phyloP scores from a whole-genome alignment of 2,113 vertebrate genomes.

The Dicentrarchus labrax region DNA sequence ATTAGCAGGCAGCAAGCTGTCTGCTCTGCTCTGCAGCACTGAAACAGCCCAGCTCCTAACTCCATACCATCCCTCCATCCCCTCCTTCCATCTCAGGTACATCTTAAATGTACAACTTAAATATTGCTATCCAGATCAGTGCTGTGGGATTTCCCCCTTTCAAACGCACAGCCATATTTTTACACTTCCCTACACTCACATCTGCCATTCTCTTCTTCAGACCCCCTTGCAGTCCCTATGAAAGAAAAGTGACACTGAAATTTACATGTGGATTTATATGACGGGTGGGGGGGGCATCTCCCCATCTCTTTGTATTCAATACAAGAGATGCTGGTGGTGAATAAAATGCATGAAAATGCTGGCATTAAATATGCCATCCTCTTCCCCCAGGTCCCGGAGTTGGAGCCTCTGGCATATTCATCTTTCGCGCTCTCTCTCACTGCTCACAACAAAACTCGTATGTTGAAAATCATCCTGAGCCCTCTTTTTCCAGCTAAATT shows the following conservation, averaged over 20 bases:
- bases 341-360: conserved; percentile 68
- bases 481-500: conserved; percentile 24
- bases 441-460: conserved; percentile 33
- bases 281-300: conserved; percentile 37
- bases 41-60: neutral
- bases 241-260: conserved; percentile 68
- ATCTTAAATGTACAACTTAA: conserved; percentile 11
- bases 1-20: conserved; percentile 59
- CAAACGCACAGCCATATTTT: neutral
- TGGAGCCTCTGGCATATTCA: conserved; percentile 57
- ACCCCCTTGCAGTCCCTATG: conserved; percentile 50
- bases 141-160: neutral
- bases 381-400: conserved; percentile 28
- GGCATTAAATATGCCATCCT: conserved; percentile 61
- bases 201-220: conserved; percentile 43
- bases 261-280: conserved; percentile 77
- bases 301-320: conserved; percentile 69
- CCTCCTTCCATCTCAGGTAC: conserved; percentile 8
- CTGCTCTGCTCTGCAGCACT: neutral
- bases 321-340: conserved; percentile 54
- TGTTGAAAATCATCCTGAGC: conserved; percentile 11
- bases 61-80: neutral
- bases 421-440: conserved; percentile 31
- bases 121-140: neutral
- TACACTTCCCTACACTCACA: conserved; percentile 26